A percentile compares a stretch with the other conserved stretches of the same genome.
Evolutionary conservation across 2,888 invertebrate genomes (phyloP).

Genomic region (Xylota sylvarum): DNA sequence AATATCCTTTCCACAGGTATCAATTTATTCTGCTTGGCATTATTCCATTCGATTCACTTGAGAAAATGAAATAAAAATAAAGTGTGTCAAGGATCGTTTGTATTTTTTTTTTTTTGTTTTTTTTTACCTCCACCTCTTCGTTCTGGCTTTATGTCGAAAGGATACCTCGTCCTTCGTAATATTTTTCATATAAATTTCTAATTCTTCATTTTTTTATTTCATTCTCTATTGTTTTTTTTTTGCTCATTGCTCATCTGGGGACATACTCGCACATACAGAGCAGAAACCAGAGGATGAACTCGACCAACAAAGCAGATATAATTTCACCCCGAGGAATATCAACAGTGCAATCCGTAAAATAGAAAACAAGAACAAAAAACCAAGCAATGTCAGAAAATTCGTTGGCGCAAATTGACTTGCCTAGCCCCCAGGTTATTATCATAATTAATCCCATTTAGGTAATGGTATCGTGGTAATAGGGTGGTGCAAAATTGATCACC

Average conservation of each 20-base stretch:
- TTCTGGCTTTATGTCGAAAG: not conserved
- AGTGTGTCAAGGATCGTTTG: constrained; percentile 62
- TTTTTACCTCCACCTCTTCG: not conserved
- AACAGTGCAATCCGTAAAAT: constrained; percentile 67
- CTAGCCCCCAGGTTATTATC: constrained; percentile 65
- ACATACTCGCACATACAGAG: not conserved
- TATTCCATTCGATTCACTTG: constrained; percentile 60
- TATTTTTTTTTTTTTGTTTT: not conserved
- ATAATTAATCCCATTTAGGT: constrained; percentile 72
- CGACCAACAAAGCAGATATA: constrained; percentile 51
- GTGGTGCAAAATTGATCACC: constrained; percentile 64
- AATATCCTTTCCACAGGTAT: constrained; percentile 60
- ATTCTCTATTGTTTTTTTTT: constrained; percentile 31
- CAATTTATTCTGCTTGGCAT: constrained; percentile 64
- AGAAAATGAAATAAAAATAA: constrained; percentile 52
- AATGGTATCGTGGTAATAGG: constrained; percentile 54
- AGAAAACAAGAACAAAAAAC: constrained; percentile 34
- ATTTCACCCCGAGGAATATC: constrained; percentile 63
- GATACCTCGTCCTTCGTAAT: constrained; percentile 47
- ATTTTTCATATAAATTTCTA: constrained; percentile 62
- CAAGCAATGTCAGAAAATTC: constrained; percentile 48
- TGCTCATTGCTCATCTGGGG: constrained; percentile 12
- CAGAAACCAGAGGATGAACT: constrained; percentile 33
- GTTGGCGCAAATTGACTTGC: constrained; percentile 68
- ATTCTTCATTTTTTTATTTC: constrained; percentile 30